Conservation (phyloP, 2,113 vertebrate species). For the Ellobius talpinus region DNA sequence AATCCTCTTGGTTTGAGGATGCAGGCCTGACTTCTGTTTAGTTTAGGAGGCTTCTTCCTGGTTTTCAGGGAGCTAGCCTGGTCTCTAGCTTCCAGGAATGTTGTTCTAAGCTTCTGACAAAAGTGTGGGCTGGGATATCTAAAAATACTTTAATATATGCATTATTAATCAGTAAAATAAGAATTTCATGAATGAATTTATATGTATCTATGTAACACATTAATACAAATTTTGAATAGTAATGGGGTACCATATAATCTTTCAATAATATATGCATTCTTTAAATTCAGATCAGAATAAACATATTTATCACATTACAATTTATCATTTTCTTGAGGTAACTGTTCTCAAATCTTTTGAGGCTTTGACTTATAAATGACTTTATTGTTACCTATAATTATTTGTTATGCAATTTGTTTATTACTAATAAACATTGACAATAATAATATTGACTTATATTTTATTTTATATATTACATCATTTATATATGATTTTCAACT, state of each 20-base stretch:
- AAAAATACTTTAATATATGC: too few species aligned
- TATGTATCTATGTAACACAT: not conserved
- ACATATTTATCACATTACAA: not conserved
- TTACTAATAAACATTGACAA: not conserved
- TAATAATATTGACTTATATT: not conserved
- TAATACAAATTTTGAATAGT: not conserved
- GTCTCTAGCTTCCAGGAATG: too few species aligned
- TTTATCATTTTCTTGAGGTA: not conserved
- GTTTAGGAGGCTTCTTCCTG: too few species aligned
- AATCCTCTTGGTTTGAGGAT: too few species aligned
- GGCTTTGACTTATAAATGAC: not conserved
- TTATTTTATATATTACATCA: conserved; percentile 11
- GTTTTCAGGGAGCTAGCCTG: too few species aligned
- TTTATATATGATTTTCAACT: not conserved
- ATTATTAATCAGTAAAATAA: too few species aligned
- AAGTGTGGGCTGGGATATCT: too few species aligned
- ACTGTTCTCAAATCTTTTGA: not conserved
- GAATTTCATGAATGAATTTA: too few species aligned
- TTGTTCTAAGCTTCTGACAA: too few species aligned
- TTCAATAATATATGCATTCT: not conserved
- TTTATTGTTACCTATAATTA: not conserved
- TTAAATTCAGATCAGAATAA: not conserved
- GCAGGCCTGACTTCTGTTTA: too few species aligned
- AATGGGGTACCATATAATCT: not conserved
- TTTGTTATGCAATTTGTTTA: not conserved